These are phyloP conservation scores for Deilephila porcellus DNA, from an alignment of 2,888 invertebrate species.

Conservation along the genomic window DNA sequence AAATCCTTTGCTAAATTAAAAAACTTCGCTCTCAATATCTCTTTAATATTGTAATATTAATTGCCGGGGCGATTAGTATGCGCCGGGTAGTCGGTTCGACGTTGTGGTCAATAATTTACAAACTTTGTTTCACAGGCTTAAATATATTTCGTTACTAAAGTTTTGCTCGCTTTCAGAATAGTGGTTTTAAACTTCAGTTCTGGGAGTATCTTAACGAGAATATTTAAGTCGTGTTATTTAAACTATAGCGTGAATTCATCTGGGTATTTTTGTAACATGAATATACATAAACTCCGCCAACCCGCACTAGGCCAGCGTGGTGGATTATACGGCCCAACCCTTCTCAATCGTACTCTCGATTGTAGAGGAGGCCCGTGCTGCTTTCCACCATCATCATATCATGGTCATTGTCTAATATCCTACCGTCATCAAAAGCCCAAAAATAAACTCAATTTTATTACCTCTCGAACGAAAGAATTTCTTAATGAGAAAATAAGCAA, in stretches of 20 bases:
- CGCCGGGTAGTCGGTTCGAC: background rate
- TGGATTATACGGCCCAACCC: too few relatives aligned
- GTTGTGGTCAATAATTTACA: background rate
- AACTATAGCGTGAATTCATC: too few relatives aligned
- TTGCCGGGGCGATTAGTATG: background rate
- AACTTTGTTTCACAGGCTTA: background rate
- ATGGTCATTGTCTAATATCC: too few relatives aligned
- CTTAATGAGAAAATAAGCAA: constrained; percentile 1
- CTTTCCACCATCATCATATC: too few relatives aligned
- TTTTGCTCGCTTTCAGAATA: background rate
- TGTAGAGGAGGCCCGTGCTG: too few relatives aligned
- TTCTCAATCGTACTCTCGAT: too few relatives aligned
- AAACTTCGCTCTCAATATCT: background rate
- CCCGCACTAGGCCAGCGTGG: too few relatives aligned
- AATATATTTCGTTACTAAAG: background rate
- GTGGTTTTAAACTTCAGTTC: background rate
- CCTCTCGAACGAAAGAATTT: background rate
- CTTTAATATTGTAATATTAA: constrained; percentile 2
- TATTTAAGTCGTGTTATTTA: too few relatives aligned
- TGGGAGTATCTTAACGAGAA: too few relatives aligned
- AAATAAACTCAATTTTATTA: background rate
- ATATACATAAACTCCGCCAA: too few relatives aligned
- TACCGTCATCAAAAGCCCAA: too few relatives aligned
- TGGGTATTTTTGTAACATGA: too few relatives aligned
- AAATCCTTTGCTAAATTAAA: constrained; percentile 17